These are phyloP conservation scores for Chaetoderma sp. DNA, from an alignment of 2,888 invertebrate species.

Conservation along the genomic window DNA sequence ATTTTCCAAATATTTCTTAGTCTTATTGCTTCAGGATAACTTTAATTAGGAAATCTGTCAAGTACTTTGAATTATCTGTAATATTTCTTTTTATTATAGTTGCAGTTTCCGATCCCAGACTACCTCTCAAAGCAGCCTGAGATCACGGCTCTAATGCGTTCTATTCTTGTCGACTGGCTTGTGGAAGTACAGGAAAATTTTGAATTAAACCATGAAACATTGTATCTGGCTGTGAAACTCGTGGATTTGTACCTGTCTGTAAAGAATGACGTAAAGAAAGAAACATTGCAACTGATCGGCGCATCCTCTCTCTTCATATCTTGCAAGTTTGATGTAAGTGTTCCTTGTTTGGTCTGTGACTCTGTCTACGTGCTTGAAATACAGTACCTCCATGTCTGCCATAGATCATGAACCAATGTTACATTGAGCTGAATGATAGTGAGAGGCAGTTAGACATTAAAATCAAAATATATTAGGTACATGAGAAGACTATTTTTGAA, in stretches of 20 bases:
- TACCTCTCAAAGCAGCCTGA: constrained; percentile 85
- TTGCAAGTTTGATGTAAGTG: constrained; percentile 92
- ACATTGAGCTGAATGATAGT: no score
- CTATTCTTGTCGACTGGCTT: constrained; percentile 98
- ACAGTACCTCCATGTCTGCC: no score
- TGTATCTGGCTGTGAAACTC: constrained; percentile 95
- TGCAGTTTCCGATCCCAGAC: constrained; percentile 80
- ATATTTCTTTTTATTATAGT: constrained; percentile 69
- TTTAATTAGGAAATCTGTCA: no score
- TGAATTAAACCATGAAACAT: constrained; percentile 97
- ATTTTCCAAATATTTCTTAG: no score
- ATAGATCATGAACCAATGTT: no score
- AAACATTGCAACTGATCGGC: constrained; percentile 90
- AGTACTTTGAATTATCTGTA: no score
- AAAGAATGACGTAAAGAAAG: constrained; percentile 77
- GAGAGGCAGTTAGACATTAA: no score
- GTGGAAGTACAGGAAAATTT: constrained; percentile 93
- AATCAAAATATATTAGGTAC: no score
- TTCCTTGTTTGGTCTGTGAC: neutral
- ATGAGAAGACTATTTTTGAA: no score
- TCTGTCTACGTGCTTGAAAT: no score
- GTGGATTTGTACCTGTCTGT: constrained; percentile 88
- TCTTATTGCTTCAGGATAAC: no score
- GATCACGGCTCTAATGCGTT: constrained; percentile 88
- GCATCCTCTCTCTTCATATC: constrained; percentile 93